phyloP scores from a whole-genome alignment of 2,888 invertebrate genomes.

The Stegana nigrithorax region DNA sequence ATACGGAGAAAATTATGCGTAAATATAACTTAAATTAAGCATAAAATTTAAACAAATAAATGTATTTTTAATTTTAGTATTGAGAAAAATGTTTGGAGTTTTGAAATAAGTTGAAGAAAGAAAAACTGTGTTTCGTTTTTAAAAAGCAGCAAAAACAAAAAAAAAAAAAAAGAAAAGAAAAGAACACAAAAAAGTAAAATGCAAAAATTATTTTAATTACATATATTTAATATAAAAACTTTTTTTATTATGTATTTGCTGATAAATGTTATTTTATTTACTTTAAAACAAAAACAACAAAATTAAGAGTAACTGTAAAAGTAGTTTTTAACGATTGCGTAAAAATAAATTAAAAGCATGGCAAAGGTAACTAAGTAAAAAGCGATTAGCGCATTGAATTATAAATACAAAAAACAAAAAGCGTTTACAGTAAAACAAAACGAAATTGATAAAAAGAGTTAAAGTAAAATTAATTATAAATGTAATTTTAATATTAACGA shows the following conservation, averaged over 20 bases:
- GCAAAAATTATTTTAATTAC: not conserved
- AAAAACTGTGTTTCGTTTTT: constrained; percentile 7
- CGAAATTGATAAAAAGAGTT: too few species aligned
- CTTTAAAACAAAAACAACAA: not conserved
- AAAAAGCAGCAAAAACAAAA: not conserved
- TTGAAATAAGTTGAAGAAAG: not conserved
- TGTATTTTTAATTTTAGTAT: constrained; percentile 6
- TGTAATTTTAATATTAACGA: not conserved
- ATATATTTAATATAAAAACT: not conserved
- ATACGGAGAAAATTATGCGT: not conserved
- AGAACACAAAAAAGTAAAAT: too few species aligned
- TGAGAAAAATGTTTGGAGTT: not conserved
- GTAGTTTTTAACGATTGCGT: not conserved
- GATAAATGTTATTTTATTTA: constrained; percentile 6
- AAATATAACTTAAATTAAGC: not conserved
- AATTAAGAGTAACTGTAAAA: not conserved
- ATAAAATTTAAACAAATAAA: constrained; percentile 1
- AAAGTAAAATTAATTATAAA: constrained; percentile 1
- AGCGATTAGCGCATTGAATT: not conserved
- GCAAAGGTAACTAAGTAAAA: not conserved
- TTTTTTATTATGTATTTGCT: constrained; percentile 12
- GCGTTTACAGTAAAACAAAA: not conserved
- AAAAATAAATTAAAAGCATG: not conserved
- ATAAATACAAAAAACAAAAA: not conserved
- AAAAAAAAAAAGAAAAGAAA: not conserved